phyloP scores from a whole-genome alignment of 2,888 invertebrate species.

The Ceratothoa steindachneri region DNA sequence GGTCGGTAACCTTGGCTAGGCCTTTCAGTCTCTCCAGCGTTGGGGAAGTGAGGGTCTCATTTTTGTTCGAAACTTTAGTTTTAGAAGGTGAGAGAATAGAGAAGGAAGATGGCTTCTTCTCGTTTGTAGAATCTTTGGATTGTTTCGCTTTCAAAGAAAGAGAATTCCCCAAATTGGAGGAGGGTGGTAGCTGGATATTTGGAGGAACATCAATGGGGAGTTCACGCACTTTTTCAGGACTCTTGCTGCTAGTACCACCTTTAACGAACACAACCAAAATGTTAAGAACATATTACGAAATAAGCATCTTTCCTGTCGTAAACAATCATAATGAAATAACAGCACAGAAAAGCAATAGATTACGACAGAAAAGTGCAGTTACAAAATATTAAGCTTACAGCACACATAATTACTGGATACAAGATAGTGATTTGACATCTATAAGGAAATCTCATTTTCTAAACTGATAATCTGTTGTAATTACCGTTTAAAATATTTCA shows the following conservation, averaged over 20 bases:
- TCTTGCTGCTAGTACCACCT: not conserved
- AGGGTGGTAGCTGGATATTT: not conserved
- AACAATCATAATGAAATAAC: too few relatives aligned
- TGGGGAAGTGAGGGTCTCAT: not conserved
- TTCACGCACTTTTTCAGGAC: not conserved
- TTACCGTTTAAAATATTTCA: too few relatives aligned
- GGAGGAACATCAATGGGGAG: not conserved
- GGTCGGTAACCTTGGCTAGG: not conserved
- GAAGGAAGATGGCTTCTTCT: not conserved
- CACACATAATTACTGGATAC: too few relatives aligned
- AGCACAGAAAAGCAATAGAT: too few relatives aligned
- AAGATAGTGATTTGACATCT: too few relatives aligned
- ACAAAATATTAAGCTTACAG: too few relatives aligned
- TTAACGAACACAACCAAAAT: not conserved
- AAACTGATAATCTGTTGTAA: too few relatives aligned
- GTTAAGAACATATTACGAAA: not conserved
- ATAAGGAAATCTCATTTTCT: too few relatives aligned
- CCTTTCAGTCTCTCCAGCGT: not conserved
- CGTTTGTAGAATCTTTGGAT: not conserved
- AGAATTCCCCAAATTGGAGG: not conserved
- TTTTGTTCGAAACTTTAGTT: not conserved
- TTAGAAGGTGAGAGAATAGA: not conserved
- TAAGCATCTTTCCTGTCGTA: not conserved
- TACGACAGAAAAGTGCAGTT: too few relatives aligned
- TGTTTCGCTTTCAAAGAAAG: not conserved